phyloP scores from a whole-genome alignment of 2,113 vertebrate genomes.

The Numenius arquata region DNA sequence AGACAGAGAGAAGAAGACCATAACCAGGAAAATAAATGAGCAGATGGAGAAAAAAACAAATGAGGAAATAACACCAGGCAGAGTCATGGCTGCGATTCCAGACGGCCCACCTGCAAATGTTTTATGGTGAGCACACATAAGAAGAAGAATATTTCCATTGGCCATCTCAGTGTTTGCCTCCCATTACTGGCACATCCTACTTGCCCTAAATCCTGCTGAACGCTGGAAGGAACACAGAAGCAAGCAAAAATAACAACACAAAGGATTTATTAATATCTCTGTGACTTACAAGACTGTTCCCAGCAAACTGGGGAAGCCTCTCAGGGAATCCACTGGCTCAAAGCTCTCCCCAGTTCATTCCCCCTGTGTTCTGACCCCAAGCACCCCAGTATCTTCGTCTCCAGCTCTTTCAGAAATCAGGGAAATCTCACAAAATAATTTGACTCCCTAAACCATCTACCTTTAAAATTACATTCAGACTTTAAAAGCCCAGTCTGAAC shows the following conservation, averaged over 20 bases:
- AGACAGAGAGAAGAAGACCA: conserved; percentile 37
- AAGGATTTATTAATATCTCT: conserved; percentile 8
- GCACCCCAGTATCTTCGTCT: neutral
- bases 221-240: conserved; percentile 6
- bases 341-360: neutral
- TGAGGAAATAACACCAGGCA: conserved; percentile 61
- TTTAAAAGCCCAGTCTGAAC: neutral
- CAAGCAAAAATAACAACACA: conserved; percentile 10
- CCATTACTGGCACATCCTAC: neutral
- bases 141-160: conserved; percentile 39
- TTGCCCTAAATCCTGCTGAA: conserved; percentile 22
- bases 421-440: neutral
- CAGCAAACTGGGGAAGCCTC: conserved; percentile 1
- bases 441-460: neutral
- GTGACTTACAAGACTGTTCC: neutral
- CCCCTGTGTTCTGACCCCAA: neutral
- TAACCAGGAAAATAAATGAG: conserved; percentile 63
- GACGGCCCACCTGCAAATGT: conserved; percentile 56
- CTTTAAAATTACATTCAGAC: neutral
- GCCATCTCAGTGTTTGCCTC: conserved; percentile 33
- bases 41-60: conserved; percentile 67
- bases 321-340: neutral
- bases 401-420: neutral
- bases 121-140: conserved; percentile 20
- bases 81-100: conserved; percentile 64